Conservation (phyloP, 2,113 vertebrate genomes). For the Lycaon pictus region DNA sequence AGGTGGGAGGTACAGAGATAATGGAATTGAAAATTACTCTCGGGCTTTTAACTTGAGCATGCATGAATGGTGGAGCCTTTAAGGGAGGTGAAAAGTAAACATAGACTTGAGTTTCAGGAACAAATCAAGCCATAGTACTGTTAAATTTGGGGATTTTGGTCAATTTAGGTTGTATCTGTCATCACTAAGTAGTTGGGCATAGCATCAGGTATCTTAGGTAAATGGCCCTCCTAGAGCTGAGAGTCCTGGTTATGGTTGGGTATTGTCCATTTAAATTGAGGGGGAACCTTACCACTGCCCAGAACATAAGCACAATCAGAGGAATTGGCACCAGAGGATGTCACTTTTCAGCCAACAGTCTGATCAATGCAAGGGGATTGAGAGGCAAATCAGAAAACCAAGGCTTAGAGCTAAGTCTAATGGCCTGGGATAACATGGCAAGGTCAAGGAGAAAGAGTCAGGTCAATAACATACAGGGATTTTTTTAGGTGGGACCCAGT, state of each 20-base stretch:
- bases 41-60: not conserved
- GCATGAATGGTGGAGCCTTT: not conserved
- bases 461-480: not conserved
- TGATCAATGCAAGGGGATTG: not conserved
- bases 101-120: not conserved
- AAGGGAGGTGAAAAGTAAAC: not conserved
- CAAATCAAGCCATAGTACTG: not conserved
- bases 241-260: not conserved
- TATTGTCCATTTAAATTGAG: not conserved
- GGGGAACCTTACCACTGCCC: not conserved
- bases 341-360: not conserved
- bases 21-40: not conserved
- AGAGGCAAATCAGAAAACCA: conserved; percentile 43
- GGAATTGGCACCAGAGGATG: not conserved
- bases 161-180: not conserved
- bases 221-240: not conserved
- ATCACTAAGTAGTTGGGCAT: not conserved
- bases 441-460: not conserved
- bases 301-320: not conserved
- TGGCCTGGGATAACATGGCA: not conserved
- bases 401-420: not conserved
- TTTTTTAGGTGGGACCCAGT: not conserved
- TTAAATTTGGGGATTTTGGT: not conserved
- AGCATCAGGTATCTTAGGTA: not conserved
- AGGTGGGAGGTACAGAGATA: not conserved